Evolutionary conservation across 2,113 vertebrate species (phyloP).

Genomic region (Heliornis fulica): DNA sequence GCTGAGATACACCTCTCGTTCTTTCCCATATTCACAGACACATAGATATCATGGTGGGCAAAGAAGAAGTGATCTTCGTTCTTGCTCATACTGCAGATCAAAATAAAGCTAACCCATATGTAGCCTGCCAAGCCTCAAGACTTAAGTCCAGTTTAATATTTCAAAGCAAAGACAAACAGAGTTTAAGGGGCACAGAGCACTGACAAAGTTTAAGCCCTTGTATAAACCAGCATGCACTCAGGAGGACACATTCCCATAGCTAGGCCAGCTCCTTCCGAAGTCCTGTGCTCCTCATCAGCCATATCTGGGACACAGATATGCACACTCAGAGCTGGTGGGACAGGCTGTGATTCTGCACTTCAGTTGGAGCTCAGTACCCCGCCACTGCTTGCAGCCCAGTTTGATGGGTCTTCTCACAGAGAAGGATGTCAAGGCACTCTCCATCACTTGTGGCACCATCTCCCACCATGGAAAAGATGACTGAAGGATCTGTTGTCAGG

Average conservation of each 20-base stretch:
- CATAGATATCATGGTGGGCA: not conserved
- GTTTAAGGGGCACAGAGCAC: not conserved
- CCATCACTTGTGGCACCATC: not conserved
- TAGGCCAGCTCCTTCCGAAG: not conserved
- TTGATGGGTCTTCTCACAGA: not conserved
- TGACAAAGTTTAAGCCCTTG: not conserved
- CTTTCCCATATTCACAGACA: not conserved
- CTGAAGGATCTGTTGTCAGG: not conserved
- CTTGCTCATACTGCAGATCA: not conserved
- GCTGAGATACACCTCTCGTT: not conserved
- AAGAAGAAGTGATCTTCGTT: not conserved
- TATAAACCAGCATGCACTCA: not conserved
- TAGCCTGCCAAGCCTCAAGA: not conserved
- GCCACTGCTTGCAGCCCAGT: fast-evolving
- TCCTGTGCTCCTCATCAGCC: not conserved
- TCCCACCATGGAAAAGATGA: not conserved
- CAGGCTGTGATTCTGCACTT: not conserved
- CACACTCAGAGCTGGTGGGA: not conserved
- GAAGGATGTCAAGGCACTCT: not conserved
- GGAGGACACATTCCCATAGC: not conserved
- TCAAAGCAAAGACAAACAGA: not conserved
- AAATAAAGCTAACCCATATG: not conserved
- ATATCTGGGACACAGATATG: not conserved
- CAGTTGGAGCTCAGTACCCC: not conserved
- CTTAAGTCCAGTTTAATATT: not conserved